Percentiles rank a stretch among this genome's conserved stretches.
phyloP scores from a whole-genome alignment of 2,797 vertebrate species.

The Picus viridis region DNA sequence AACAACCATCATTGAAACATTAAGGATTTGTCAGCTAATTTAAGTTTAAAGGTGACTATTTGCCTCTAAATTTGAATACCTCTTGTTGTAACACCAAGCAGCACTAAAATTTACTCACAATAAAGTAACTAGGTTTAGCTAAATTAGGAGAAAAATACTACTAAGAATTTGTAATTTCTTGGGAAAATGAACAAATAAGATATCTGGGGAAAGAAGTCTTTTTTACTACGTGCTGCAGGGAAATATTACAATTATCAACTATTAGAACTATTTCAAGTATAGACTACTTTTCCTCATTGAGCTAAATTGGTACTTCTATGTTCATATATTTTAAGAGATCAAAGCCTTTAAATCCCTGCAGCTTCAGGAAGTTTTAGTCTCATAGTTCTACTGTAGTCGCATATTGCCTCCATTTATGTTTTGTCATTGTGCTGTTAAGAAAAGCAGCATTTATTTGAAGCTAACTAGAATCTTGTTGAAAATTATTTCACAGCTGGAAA shows the following conservation, averaged over 20 bases:
- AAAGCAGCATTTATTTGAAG: neutral
- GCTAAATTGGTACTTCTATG: neutral
- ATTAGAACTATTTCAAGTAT: neutral
- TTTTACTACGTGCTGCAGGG: neutral
- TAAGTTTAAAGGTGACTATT: neutral
- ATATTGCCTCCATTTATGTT: too few relatives aligned
- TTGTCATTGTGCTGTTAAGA: neutral
- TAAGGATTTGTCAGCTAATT: neutral
- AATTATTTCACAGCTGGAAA: neutral
- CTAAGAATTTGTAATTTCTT: neutral
- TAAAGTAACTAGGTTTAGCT: neutral
- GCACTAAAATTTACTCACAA: neutral
- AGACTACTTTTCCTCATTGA: neutral
- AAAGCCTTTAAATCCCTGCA: neutral
- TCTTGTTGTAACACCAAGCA: neutral
- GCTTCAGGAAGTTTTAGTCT: neutral
- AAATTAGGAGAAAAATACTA: neutral
- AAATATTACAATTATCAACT: neutral
- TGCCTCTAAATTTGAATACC: neutral
- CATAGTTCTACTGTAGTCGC: neutral
- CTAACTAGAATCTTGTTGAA: neutral
- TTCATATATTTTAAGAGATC: neutral
- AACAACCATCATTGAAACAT: neutral
- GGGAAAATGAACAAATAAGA: neutral
- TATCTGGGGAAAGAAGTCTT: neutral